These are phyloP conservation scores for Denticeps clupeoides DNA, from an alignment of 2,797 vertebrate genomes.

Conservation along the genomic window DNA sequence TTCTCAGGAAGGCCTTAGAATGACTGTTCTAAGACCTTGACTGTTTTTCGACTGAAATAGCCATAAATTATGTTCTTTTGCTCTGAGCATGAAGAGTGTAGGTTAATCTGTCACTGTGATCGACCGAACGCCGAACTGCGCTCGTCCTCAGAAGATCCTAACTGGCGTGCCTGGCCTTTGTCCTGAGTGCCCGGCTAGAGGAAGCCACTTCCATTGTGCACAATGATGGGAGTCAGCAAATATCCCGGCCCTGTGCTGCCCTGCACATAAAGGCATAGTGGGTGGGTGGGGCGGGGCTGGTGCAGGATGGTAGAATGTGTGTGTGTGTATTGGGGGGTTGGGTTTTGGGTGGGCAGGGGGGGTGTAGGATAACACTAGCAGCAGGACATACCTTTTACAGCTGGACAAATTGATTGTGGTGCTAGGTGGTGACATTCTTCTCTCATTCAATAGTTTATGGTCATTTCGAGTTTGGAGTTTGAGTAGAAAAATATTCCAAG, in stretches of 20 bases:
- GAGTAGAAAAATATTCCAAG: too few species aligned
- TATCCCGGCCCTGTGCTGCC: constrained; percentile 15
- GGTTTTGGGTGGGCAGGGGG: not conserved
- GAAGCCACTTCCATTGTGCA: constrained; percentile 24
- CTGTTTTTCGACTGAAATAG: too few species aligned
- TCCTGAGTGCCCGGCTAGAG: not conserved
- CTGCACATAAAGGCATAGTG: constrained; percentile 7
- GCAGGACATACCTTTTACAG: constrained; percentile 13
- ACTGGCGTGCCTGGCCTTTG: not conserved
- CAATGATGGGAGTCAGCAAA: constrained; percentile 23
- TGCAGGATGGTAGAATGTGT: not conserved
- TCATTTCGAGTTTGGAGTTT: too few species aligned
- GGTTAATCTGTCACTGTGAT: constrained; percentile 3
- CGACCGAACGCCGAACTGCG: too few species aligned
- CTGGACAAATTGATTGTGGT: constrained; percentile 22
- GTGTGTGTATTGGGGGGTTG: not conserved
- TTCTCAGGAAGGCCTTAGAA: too few species aligned
- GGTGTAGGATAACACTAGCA: not conserved
- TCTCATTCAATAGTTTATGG: too few species aligned
- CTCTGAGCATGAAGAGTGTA: too few species aligned
- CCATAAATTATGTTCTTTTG: too few species aligned
- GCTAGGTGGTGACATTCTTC: too few species aligned
- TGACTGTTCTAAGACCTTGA: too few species aligned
- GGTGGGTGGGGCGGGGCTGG: not conserved
- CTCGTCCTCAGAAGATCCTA: too few species aligned